A percentile compares a stretch with the other conserved stretches of the same genome.
These are phyloP conservation scores for Apamea sordens DNA, from an alignment of 2,888 invertebrate genomes.

Conservation along the genomic window DNA sequence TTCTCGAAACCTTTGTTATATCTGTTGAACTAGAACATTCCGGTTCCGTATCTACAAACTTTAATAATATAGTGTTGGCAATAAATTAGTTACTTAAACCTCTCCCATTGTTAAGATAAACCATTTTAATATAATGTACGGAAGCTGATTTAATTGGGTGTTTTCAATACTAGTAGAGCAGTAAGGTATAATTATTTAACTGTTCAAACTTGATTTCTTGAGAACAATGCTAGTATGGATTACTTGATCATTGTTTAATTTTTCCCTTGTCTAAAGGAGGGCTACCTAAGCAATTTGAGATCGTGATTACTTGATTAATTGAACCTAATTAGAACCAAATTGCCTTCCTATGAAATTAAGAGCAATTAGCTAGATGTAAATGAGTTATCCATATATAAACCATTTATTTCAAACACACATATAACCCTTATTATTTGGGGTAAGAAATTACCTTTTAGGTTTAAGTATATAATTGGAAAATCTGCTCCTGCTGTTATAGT, in stretches of 20 bases:
- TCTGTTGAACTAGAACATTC: constrained; percentile 29
- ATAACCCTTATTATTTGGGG: background rate
- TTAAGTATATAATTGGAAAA: no score
- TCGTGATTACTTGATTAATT: background rate
- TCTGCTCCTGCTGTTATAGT: no score
- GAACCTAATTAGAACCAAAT: background rate
- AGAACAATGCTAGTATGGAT: constrained; percentile 47
- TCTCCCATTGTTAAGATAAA: constrained; percentile 50
- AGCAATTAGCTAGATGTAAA: background rate
- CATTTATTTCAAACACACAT: background rate
- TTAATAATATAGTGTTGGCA: constrained; percentile 14
- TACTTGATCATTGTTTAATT: constrained; percentile 33
- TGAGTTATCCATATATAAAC: background rate
- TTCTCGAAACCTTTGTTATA: constrained; percentile 18
- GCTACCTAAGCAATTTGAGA: background rate
- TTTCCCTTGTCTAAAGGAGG: background rate
- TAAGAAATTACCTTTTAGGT: background rate
- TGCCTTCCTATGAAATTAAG: background rate
- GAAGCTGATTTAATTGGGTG: constrained; percentile 52
- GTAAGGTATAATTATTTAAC: constrained; percentile 47
- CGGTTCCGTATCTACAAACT: constrained; percentile 23
- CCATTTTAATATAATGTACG: constrained; percentile 39
- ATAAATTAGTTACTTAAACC: constrained; percentile 47
- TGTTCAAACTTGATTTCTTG: constrained; percentile 19
- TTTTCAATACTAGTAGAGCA: constrained; percentile 22